Conservation (phyloP, 2,888 invertebrate species). For the Philhelius pedissequus region DNA sequence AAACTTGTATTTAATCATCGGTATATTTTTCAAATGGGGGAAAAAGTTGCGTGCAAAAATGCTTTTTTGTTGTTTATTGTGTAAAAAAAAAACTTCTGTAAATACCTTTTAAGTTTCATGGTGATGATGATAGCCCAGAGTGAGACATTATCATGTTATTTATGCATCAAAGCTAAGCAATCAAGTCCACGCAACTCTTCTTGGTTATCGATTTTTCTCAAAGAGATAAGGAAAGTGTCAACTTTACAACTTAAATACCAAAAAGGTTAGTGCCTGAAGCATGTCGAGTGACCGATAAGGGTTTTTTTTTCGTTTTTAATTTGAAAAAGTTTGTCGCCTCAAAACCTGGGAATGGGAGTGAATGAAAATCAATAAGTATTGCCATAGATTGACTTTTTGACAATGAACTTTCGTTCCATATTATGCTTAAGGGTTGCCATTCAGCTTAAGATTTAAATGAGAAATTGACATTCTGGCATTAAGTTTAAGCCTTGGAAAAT, state of each 20-base stretch:
- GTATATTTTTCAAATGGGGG: not conserved
- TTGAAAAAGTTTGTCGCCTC: not conserved
- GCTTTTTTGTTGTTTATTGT: not conserved
- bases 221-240: constrained; percentile 42
- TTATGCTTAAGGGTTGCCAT: not conserved
- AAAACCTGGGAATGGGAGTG: not conserved
- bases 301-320: not conserved
- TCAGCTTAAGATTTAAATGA: no score
- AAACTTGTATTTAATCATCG: constrained; percentile 21
- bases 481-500: no score
- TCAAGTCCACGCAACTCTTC: not conserved
- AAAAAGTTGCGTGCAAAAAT: not conserved
- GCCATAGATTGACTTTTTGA: not conserved
- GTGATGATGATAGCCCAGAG: not conserved
- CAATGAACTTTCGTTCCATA: not conserved
- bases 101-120: not conserved
- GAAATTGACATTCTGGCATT: no score
- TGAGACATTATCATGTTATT: not conserved
- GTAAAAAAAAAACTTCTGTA: not conserved
- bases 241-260: not conserved
- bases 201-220: constrained; percentile 16
- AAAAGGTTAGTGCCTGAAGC: constrained; percentile 32
- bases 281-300: constrained; percentile 25
- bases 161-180: not conserved
- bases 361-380: not conserved